Evolutionary conservation across 2,797 vertebrate species (phyloP).

Genomic region (Lithobates sylvaticus): DNA sequence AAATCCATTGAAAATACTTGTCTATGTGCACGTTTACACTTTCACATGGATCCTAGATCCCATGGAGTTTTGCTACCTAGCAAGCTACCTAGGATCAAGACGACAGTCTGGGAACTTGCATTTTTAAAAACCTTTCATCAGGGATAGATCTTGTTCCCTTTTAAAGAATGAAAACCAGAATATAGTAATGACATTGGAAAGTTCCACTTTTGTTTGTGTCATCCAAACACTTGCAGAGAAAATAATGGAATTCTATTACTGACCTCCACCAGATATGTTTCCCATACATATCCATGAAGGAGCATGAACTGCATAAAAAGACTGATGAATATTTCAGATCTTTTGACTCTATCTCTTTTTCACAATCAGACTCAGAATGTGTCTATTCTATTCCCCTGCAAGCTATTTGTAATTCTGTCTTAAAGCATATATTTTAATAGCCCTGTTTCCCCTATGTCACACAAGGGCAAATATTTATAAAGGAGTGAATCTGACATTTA

Average conservation of each 20-base stretch:
- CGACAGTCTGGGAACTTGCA: too few species aligned
- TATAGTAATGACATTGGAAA: background rate
- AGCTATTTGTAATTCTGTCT: constrained; percentile 36
- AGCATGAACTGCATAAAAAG: constrained; percentile 13
- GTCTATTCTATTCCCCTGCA: constrained; percentile 23
- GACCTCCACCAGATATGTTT: constrained; percentile 13
- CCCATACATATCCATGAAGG: background rate
- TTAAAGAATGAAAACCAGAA: background rate
- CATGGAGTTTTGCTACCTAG: too few species aligned
- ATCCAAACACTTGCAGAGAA: constrained; percentile 10
- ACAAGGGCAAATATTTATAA: too few species aligned
- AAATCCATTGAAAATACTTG: too few species aligned
- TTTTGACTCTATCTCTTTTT: constrained; percentile 37
- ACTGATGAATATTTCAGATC: constrained; percentile 22
- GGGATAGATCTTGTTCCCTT: background rate
- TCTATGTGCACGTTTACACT: too few species aligned
- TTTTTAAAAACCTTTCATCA: too few species aligned
- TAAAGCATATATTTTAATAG: background rate
- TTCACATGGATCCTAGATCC: too few species aligned
- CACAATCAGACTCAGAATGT: constrained; percentile 12
- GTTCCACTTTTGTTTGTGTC: background rate
- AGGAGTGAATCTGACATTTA: background rate
- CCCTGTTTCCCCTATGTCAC: background rate
- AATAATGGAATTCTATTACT: background rate
- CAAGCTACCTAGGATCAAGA: too few species aligned